These are phyloP conservation scores for Ascaphus truei DNA, from an alignment of 2,113 vertebrate genomes.

Conservation along the genomic window DNA sequence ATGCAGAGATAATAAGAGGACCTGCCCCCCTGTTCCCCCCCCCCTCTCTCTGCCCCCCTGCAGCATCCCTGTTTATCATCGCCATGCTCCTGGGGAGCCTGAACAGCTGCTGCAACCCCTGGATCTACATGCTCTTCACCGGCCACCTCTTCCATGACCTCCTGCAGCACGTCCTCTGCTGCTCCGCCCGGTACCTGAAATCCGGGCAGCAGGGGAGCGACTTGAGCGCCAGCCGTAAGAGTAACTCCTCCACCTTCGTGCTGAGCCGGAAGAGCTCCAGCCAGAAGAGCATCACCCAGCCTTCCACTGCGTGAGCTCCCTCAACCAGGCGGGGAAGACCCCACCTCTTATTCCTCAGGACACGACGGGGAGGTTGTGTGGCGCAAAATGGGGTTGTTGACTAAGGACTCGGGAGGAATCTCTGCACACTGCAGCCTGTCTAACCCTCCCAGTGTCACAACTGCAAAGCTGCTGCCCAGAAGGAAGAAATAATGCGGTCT, in stretches of 20 bases:
- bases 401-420: too few relatives aligned
- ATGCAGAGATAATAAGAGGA: too few relatives aligned
- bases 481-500: too few relatives aligned
- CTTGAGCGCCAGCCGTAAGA: slow-evolving; percentile 65
- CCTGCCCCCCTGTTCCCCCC: neutral
- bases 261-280: slow-evolving; percentile 70
- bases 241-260: slow-evolving; percentile 78
- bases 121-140: slow-evolving; percentile 94
- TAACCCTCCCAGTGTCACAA: too few relatives aligned
- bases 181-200: slow-evolving; percentile 57
- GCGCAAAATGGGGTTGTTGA: neutral
- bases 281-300: slow-evolving; percentile 68
- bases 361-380: too few relatives aligned
- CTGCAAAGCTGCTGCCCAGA: too few relatives aligned
- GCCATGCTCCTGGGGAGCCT: slow-evolving; percentile 89
- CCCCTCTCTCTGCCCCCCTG: neutral
- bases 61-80: slow-evolving; percentile 84
- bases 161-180: slow-evolving; percentile 71
- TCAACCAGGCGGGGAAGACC: neutral
- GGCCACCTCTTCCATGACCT: slow-evolving; percentile 86
- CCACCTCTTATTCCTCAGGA: neutral
- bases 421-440: too few relatives aligned
- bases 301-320: slow-evolving; percentile 50
- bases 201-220: slow-evolving; percentile 61
- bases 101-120: slow-evolving; percentile 95